phyloP scores from a whole-genome alignment of 2,888 invertebrate genomes.

The Amphipyra tragopoginis region DNA sequence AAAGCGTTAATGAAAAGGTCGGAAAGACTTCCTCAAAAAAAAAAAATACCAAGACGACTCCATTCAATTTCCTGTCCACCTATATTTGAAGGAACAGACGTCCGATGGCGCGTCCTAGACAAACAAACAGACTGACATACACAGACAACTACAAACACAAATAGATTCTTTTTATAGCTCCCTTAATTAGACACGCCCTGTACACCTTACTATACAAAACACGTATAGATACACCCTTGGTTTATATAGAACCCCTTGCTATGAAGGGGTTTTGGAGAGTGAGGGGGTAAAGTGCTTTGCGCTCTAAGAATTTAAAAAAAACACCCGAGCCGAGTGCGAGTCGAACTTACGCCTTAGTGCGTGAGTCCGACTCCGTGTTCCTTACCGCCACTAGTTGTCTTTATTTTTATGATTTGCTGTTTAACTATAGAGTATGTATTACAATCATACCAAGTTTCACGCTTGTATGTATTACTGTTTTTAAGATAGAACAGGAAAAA shows the following conservation, averaged over 20 bases:
- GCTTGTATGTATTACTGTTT: too few relatives aligned
- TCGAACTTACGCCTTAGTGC: too few relatives aligned
- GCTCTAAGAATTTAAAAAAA: neutral
- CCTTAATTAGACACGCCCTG: slow-evolving; percentile 48
- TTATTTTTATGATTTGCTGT: too few relatives aligned
- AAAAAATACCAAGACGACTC: slow-evolving; percentile 38
- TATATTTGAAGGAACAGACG: slow-evolving; percentile 45
- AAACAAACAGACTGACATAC: slow-evolving; percentile 67
- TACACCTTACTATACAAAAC: neutral
- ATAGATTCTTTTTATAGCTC: slow-evolving; percentile 58
- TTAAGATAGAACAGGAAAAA: too few relatives aligned
- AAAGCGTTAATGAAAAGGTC: too few relatives aligned
- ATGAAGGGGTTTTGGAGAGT: slow-evolving; percentile 2
- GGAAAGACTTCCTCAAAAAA: too few relatives aligned
- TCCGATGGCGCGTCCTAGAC: slow-evolving; percentile 56
- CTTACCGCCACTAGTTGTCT: too few relatives aligned
- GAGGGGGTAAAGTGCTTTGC: neutral
- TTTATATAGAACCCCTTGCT: slow-evolving; percentile 6
- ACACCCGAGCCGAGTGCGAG: too few relatives aligned
- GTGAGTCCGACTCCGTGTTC: too few relatives aligned
- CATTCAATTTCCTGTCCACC: slow-evolving; percentile 30
- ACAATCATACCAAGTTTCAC: too few relatives aligned
- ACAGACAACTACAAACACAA: slow-evolving; percentile 58
- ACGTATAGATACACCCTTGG: neutral
- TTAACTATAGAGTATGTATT: too few relatives aligned